Evolutionary conservation across 1,140 invertebrate genomes (phyloP).

Genomic region (Armadillidium nasatum): DNA sequence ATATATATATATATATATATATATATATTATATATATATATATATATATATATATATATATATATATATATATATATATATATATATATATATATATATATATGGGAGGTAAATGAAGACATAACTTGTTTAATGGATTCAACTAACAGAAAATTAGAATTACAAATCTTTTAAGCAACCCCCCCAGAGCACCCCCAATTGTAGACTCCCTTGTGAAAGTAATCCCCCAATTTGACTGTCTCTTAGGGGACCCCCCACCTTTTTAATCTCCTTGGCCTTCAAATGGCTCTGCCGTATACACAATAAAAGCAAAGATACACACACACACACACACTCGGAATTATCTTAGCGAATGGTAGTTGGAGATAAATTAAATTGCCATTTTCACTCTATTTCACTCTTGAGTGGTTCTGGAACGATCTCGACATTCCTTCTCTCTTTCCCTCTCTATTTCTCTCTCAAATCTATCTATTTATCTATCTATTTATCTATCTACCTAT

Average conservation of each 20-base stretch:
- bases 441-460: too few species aligned
- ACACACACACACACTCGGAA: neutral
- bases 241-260: neutral
- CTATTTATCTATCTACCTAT: too few species aligned
- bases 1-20: neutral
- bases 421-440: too few species aligned
- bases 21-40: conserved; percentile 2
- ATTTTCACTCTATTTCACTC: neutral
- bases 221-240: too few species aligned
- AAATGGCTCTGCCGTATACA: neutral
- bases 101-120: too few species aligned
- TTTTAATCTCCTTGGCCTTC: neutral
- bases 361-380: conserved; percentile 6
- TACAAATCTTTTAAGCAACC: neutral
- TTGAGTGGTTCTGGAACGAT: neutral
- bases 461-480: too few species aligned
- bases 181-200: too few species aligned
- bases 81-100: neutral
- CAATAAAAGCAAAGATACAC: conserved; percentile 1
- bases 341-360: neutral
- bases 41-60: conserved; percentile 7
- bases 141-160: neutral
- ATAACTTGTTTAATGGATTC: too few species aligned
- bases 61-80: conserved; percentile 15
- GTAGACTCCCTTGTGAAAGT: too few species aligned